Conservation (phyloP, 2,113 vertebrate species). For the Melanocharis versteri region DNA sequence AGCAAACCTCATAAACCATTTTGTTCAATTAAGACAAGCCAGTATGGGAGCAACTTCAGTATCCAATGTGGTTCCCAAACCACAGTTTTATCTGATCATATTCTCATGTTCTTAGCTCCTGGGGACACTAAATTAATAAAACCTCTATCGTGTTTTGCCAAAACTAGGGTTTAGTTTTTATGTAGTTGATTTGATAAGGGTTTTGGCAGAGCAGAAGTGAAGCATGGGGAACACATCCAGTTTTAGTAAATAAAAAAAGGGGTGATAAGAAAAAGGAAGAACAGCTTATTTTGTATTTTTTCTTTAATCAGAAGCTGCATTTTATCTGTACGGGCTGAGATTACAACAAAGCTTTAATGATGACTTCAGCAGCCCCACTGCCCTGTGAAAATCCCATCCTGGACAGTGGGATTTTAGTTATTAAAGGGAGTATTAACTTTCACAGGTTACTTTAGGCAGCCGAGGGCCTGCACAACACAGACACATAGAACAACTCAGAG, state of each 20-base stretch:
- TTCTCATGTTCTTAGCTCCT: neutral
- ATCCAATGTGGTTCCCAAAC: neutral
- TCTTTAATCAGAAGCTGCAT: neutral
- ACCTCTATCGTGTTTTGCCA: neutral
- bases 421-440: neutral
- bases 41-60: neutral
- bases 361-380: neutral
- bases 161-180: neutral
- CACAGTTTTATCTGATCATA: constrained; percentile 2
- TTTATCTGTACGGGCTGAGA: neutral
- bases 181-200: neutral
- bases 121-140: neutral
- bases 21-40: neutral
- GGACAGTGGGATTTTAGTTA: neutral
- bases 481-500: neutral
- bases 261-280: neutral
- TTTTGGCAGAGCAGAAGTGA: neutral
- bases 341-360: neutral
- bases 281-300: neutral
- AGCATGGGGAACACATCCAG: neutral
- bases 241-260: neutral
- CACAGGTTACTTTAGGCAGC: neutral
- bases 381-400: neutral
- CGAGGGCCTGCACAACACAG: accelerated
- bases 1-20: neutral